Evolutionary conservation across 2,797 vertebrate species (phyloP).

Genomic region (Apodemus agrarius): DNA sequence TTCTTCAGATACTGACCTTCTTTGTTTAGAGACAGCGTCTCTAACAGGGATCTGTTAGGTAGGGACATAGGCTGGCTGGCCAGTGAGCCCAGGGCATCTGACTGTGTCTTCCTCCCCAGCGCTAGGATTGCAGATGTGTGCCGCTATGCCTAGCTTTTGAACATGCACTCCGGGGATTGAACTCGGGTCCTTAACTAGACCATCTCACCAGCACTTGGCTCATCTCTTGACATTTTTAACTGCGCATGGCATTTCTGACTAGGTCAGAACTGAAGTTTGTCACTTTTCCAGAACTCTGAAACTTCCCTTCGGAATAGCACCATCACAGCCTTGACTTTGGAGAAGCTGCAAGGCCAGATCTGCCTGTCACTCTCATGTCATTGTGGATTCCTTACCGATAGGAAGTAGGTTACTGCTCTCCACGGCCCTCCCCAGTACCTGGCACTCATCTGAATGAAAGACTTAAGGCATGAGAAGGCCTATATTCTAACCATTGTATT

Average conservation of each 20-base stretch:
- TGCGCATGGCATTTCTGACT: background rate
- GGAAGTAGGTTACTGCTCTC: background rate
- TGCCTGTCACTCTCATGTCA: background rate
- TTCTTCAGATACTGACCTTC: background rate
- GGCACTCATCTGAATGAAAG: background rate
- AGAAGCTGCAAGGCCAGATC: background rate
- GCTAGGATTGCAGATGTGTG: background rate
- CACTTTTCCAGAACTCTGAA: background rate
- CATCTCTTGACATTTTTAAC: background rate
- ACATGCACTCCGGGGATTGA: background rate
- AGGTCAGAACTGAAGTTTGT: background rate
- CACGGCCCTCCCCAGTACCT: background rate
- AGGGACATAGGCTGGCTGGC: background rate
- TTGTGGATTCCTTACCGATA: background rate
- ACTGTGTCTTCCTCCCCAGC: too few species aligned
- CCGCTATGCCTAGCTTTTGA: background rate
- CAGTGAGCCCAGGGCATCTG: background rate
- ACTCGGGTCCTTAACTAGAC: background rate
- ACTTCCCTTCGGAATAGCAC: background rate
- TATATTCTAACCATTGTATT: background rate
- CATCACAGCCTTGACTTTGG: background rate
- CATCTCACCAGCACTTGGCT: background rate
- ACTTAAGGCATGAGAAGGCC: background rate
- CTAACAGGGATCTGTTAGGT: background rate
- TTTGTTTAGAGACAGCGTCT: background rate